Evolutionary conservation across 2,888 invertebrate genomes (phyloP).

Genomic region (Oscheius sp.): DNA sequence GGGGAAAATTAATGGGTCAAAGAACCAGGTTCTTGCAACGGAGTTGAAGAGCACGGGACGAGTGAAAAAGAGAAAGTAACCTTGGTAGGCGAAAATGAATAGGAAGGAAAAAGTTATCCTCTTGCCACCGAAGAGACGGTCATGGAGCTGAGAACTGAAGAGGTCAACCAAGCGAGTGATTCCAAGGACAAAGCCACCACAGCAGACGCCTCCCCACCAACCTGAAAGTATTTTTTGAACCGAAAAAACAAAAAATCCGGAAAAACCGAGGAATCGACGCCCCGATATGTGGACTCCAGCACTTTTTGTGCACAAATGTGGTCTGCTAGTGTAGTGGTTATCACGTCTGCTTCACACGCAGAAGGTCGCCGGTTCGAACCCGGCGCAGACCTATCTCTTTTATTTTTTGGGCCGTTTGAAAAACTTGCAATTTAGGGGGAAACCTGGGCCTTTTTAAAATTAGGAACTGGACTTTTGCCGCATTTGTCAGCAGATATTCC

Average conservation of each 20-base stretch:
- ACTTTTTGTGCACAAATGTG: no score
- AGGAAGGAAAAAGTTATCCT: constrained; percentile 30
- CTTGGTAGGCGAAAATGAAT: constrained; percentile 34
- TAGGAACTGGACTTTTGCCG: no score
- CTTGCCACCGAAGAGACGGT: constrained; percentile 32
- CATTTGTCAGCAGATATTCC: no score
- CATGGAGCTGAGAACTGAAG: constrained; percentile 2
- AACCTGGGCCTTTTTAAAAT: no score
- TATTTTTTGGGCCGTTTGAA: no score
- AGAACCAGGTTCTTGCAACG: constrained; percentile 45
- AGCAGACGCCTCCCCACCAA: constrained; percentile 37
- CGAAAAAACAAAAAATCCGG: not conserved
- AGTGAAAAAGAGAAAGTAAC: constrained; percentile 40
- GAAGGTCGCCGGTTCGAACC: constrained; percentile 69
- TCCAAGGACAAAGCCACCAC: constrained; percentile 18
- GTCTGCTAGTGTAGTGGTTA: constrained; percentile 62
- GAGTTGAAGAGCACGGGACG: constrained; percentile 48
- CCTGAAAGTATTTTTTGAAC: constrained; percentile 7
- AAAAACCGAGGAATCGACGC: not conserved
- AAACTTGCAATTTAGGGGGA: no score
- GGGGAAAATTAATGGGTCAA: constrained; percentile 38
- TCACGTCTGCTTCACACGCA: constrained; percentile 71
- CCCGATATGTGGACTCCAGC: no score
- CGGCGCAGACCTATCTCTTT: constrained; percentile 36
- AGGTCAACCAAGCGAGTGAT: constrained; percentile 31